Base-by-base conservation (phyloP, 1,140 invertebrate genomes). In the Schlechtendalia chinensis region DNA sequence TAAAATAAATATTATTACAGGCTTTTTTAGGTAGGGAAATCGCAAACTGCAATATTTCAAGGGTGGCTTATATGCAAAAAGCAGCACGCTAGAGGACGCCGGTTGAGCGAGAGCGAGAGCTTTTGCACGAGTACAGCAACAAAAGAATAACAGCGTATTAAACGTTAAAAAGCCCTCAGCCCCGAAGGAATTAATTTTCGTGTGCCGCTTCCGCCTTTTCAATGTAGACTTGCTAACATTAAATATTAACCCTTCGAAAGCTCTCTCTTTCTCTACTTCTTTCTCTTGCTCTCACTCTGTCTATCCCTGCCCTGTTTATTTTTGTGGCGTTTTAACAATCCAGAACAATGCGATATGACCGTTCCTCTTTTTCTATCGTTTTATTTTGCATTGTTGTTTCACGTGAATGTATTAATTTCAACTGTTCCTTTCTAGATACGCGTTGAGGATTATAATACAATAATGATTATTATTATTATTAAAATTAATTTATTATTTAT, bases 81-180 rank as follows among this genome's bases (percentile, higher is more conserved):
- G 39, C 75, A 19, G 32, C 75, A 19, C 10, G 27, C 69, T 12
- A 53, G 10, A 50, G 67, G 67, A 45, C 74, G 32, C 22, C 0
- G 32, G 74, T 39, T 45, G 54, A 77, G 54, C 24, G 74, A 58
- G 56, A 77, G 19, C 16, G 32, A 39, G 74, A 58, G 56, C 74
- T 77, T 77, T 39, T 32, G 71, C 47, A 50, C 10, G 50, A 74
- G 71, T 59, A 59, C 14, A 59, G 74, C 16, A 79, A 79, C 75
- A 79, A 79, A 79, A 79, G 75, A 79, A 79, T 79, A 79, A 79
- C 56, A 79, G 58, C 75, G 75, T 61, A 79, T 63, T 79, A 79
- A 79, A 79, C 32, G 75, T 61, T 79, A 79, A 79, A 79, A 79
- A 79, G 75, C 75, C 75, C 56, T 79, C 27, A 79, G 75, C 58